These are phyloP conservation scores for Platorchestia sp. DNA, from an alignment of 1,140 invertebrate species.

Conservation along the genomic window DNA sequence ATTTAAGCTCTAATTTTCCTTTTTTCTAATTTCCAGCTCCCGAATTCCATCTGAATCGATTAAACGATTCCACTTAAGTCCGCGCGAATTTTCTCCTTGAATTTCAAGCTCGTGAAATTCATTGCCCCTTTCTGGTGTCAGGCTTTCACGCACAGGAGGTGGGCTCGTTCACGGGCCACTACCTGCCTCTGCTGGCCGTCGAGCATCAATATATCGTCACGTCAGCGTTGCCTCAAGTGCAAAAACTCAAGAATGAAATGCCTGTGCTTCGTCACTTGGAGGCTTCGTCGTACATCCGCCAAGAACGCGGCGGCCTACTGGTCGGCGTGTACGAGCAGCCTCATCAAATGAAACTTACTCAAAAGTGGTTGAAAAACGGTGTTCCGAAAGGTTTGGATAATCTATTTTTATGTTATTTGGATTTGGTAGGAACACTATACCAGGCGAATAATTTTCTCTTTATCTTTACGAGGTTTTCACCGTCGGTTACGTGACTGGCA, in stretches of 20 bases:
- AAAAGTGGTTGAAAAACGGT: constrained; percentile 71
- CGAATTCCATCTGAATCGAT: background rate
- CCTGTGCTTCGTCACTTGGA: constrained; percentile 73
- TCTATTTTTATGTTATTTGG: background rate
- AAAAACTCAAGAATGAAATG: constrained; percentile 69
- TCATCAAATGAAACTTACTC: constrained; percentile 70
- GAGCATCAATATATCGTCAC: constrained; percentile 73
- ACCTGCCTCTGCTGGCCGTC: constrained; percentile 71
- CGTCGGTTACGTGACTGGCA: no score
- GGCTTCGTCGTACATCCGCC: constrained; percentile 72
- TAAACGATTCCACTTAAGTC: background rate
- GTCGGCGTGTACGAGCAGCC: constrained; percentile 72
- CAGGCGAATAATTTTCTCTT: background rate
- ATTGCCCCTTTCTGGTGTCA: constrained; percentile 56
- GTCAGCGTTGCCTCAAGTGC: constrained; percentile 70
- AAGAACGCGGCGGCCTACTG: constrained; percentile 71
- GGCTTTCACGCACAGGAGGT: constrained; percentile 72
- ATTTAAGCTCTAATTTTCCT: no score
- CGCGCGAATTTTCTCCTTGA: background rate
- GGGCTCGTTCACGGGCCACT: constrained; percentile 69
- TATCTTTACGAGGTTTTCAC: no score
- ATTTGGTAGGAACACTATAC: background rate
- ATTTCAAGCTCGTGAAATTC: background rate
- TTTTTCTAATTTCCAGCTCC: background rate
- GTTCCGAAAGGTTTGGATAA: constrained; percentile 67